Evolutionary conservation across 2,888 invertebrate genomes (phyloP), one percentile per base, ranked within the genome.

Genomic region (Xylocampa areola): DNA sequence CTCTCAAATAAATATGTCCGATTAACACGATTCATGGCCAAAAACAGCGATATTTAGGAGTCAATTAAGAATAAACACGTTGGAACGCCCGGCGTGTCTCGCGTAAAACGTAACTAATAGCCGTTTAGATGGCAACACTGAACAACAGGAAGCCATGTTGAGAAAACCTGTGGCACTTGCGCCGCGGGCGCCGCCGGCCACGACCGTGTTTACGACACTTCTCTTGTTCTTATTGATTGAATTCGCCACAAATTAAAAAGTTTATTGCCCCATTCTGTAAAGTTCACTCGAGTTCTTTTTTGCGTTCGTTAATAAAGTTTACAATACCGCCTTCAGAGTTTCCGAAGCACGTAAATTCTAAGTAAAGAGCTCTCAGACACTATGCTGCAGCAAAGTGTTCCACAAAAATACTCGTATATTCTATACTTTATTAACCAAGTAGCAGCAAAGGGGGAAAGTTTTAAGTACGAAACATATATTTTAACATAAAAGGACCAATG

Each of bases 31-130:
- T 89, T 87, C 86, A 89, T 83, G 87, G 82, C 82, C 83, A 89
- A 91, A 82, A 90, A 89, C 86, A 87, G 90, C 82, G 80, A 88
- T 89, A 89, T 92, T 92, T 92, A 92, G 86, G 84, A 90, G 89
- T 87, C 86, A 89, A 92, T 91, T 89, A 89, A 85, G 84, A 83
- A 86, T 87, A 90, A 88, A 89, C 85, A 87, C 85, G 85, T 85
- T 81, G 81, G 81, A 83, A 87, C 86, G 81, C 84, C 85, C 76
- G 84, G 85, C 75, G 85, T 63, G 87, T 80, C 78, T 85, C 84
- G 87, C 87, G 88, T 92, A 89, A 90, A 91, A 86, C 81, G 85
- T 79, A 82, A 84, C 86, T 91, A 91, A 91, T 91, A 86, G 86
- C 84, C 81, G 82, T 85, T 87, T 84, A 85, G 86, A 88, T 82